phyloP scores from a whole-genome alignment of 2,113 vertebrate species.

The Lepus americanus region DNA sequence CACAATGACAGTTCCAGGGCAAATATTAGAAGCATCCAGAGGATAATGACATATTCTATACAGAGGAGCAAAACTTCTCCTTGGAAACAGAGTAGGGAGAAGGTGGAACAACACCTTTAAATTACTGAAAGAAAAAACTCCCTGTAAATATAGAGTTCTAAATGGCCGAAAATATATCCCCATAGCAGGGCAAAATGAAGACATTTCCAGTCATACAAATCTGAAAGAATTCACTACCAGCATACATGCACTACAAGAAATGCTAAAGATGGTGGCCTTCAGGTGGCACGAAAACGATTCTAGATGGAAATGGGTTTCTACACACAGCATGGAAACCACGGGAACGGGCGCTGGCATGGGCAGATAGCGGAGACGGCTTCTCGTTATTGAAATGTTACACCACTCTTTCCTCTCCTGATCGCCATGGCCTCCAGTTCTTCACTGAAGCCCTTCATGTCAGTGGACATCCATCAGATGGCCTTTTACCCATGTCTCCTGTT shows the following conservation, averaged over 20 bases:
- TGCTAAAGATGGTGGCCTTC: neutral
- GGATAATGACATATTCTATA: neutral
- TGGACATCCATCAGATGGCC: neutral
- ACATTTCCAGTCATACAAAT: neutral
- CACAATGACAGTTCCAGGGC: no score
- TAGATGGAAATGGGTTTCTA: neutral
- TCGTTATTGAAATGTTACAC: neutral
- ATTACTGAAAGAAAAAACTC: neutral
- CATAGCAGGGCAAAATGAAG: slow-evolving; percentile 6
- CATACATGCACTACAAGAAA: neutral
- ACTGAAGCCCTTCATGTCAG: neutral
- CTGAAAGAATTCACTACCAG: neutral
- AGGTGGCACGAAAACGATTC: neutral
- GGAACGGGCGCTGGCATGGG: neutral
- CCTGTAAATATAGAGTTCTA: neutral
- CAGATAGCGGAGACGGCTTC: neutral
- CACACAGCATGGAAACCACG: neutral
- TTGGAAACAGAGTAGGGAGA: neutral
- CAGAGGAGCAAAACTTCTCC: neutral
- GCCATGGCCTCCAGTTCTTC: neutral
- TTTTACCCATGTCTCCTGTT: neutral
- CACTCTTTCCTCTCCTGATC: neutral
- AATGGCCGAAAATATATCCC: neutral
- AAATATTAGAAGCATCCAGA: neutral
- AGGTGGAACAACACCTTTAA: neutral